phyloP scores from a whole-genome alignment of 1,140 invertebrate genomes.

The Vanessa tameamea region DNA sequence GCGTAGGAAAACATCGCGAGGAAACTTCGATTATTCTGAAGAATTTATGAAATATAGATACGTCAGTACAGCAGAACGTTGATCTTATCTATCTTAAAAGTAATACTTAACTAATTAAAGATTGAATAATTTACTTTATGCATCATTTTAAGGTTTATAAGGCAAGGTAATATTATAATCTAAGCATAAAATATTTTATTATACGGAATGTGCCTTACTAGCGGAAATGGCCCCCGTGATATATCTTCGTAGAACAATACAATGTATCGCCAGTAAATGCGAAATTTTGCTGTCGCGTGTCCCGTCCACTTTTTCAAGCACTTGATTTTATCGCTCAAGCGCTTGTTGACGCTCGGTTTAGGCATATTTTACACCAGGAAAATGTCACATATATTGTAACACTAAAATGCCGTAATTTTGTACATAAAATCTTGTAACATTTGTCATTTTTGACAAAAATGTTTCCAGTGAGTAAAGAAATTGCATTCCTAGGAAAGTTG shows the following conservation, averaged over 20 bases:
- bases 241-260: constrained; percentile 30
- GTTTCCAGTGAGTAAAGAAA: no score
- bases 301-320: constrained; percentile 27
- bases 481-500: no score
- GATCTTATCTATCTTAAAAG: no score
- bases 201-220: background rate
- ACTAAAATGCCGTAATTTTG: background rate
- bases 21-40: no score
- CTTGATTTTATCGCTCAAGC: constrained; percentile 21
- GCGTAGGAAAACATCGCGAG: background rate
- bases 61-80: no score
- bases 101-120: no score
- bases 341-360: constrained; percentile 10
- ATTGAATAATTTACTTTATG: no score
- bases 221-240: constrained; percentile 12
- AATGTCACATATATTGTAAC: background rate
- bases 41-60: no score
- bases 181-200: constrained; percentile 1
- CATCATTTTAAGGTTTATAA: no score
- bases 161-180: constrained; percentile 1
- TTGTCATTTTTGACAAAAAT: no score
- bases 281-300: constrained; percentile 19
- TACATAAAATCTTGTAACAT: background rate
- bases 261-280: constrained; percentile 14
- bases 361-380: constrained; percentile 3